Percentiles rank a stretch among this genome's conserved stretches.
Evolutionary conservation across 2,113 vertebrate genomes (phyloP).

Genomic region (Cyprichromis sp.): DNA sequence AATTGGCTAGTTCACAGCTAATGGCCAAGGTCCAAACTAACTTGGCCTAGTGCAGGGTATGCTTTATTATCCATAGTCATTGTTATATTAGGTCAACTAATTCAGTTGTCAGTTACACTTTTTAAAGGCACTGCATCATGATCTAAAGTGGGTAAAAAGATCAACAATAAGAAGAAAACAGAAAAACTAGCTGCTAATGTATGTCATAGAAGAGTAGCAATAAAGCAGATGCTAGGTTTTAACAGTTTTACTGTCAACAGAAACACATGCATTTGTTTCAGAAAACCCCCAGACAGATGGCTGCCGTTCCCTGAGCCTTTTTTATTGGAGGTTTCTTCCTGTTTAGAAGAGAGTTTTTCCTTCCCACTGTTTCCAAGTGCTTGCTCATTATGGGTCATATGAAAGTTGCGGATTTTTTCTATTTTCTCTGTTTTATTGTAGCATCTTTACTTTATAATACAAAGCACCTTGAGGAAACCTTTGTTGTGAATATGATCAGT

Average conservation of each 20-base stretch:
- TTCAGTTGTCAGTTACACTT: not conserved
- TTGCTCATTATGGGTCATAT: not conserved
- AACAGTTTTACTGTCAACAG: not conserved
- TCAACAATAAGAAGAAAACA: fast-evolving
- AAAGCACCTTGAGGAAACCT: not conserved
- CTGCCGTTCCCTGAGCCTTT: not conserved
- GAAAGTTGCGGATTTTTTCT: fast-evolving
- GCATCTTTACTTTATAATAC: fast-evolving
- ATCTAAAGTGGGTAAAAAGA: not conserved
- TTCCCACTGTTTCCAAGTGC: not conserved
- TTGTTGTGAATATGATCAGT: not conserved
- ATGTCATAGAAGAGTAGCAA: not conserved
- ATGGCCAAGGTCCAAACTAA: not conserved
- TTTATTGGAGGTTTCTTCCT: not conserved
- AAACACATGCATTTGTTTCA: fast-evolving
- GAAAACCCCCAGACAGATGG: not conserved
- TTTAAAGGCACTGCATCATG: not conserved
- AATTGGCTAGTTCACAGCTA: not conserved
- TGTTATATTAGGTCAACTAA: not conserved
- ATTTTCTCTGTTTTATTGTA: not conserved
- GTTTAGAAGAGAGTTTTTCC: not conserved
- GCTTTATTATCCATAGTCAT: not conserved
- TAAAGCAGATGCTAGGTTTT: not conserved
- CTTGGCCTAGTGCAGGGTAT: not conserved
- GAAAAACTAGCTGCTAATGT: not conserved